Evolutionary conservation across 2,113 vertebrate genomes (phyloP).

Genomic region (Cinclus mexicanus): DNA sequence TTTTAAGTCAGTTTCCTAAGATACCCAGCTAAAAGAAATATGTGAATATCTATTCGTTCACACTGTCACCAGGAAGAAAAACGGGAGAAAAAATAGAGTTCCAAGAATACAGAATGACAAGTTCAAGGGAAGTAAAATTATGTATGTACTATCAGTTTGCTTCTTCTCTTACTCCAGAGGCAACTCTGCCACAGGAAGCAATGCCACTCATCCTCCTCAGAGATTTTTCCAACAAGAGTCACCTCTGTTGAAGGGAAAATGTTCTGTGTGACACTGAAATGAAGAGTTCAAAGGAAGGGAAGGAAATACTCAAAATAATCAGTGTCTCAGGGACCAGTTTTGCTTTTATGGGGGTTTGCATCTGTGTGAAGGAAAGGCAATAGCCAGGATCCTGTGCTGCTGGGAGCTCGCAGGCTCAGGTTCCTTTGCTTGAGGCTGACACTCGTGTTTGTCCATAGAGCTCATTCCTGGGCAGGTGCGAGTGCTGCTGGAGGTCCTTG

Average conservation of each 20-base stretch:
- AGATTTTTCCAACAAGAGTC: background rate
- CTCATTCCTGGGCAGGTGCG: background rate
- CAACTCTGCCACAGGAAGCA: background rate
- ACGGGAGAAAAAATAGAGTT: background rate
- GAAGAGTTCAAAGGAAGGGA: background rate
- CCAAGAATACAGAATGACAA: background rate
- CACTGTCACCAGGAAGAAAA: constrained; percentile 7
- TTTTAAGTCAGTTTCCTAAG: constrained; percentile 14
- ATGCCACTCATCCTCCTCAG: background rate
- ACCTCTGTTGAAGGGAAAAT: background rate
- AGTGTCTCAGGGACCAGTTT: background rate
- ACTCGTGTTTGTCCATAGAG: rapidly evolving
- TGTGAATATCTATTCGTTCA: background rate
- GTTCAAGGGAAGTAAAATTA: background rate
- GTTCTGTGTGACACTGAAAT: background rate
- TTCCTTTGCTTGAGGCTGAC: background rate
- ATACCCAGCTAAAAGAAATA: background rate
- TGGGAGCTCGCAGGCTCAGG: rapidly evolving
- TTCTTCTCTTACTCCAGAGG: background rate
- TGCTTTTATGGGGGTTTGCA: background rate
- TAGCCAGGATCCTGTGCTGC: background rate
- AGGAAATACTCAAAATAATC: background rate
- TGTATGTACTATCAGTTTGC: background rate
- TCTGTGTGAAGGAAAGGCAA: background rate
- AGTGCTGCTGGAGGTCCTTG: background rate